A percentile compares a stretch with the other conserved stretches of the same genome.
phyloP scores from a whole-genome alignment of 2,888 invertebrate species.

The Thereva nobilitata region DNA sequence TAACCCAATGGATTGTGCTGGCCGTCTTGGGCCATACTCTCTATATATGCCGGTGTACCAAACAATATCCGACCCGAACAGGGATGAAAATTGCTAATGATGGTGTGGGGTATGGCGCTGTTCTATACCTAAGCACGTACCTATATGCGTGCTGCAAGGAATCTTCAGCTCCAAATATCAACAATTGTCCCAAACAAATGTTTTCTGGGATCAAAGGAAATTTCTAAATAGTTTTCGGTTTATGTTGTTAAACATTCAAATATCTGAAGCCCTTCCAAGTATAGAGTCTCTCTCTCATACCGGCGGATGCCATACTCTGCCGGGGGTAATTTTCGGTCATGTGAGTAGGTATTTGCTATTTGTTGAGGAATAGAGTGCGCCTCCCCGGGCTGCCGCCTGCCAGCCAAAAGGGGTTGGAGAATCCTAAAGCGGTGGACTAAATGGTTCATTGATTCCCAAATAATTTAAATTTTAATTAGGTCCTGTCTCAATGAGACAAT shows the following conservation, averaged over 20 bases:
- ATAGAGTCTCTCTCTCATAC: background rate
- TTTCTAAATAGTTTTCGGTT: constrained; percentile 43
- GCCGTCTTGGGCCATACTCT: background rate
- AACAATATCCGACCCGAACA: constrained; percentile 2
- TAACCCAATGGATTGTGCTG: constrained; percentile 19
- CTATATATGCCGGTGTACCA: background rate
- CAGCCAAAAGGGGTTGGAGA: constrained; percentile 18
- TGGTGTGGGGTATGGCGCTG: too few relatives aligned
- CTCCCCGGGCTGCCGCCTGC: constrained; percentile 2
- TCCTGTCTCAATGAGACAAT: constrained; percentile 8
- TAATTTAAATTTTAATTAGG: constrained; percentile 42
- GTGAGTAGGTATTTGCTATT: constrained; percentile 33
- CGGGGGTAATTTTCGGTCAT: constrained; percentile 36
- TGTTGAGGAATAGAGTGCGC: constrained; percentile 19
- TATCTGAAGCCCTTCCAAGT: constrained; percentile 37
- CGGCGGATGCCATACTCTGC: constrained; percentile 19
- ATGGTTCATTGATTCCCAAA: constrained; percentile 41
- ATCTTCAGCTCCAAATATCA: constrained; percentile 42
- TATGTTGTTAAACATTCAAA: constrained; percentile 43
- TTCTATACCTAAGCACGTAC: background rate
- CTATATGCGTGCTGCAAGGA: constrained; percentile 29
- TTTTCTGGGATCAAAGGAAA: constrained; percentile 43
- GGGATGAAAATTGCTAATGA: background rate
- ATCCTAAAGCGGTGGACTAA: constrained; percentile 15
- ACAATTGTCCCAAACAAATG: constrained; percentile 44